Evolutionary conservation across 2,113 vertebrate species (phyloP).

Genomic region (Prunella himalayana): DNA sequence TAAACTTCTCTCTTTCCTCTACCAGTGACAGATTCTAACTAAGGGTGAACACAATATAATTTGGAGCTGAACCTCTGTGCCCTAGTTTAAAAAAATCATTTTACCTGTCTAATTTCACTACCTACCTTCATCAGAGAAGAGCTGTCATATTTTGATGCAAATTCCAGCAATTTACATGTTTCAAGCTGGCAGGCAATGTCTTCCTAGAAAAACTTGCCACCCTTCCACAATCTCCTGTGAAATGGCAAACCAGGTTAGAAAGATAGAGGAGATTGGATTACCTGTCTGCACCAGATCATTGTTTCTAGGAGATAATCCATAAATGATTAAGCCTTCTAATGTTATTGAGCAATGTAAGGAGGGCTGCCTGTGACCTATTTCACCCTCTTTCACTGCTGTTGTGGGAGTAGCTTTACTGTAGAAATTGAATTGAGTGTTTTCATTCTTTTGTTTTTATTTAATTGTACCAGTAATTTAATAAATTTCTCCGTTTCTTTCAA

Average conservation of each 20-base stretch:
- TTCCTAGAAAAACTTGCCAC: constrained; percentile 64
- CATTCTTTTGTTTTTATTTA: not conserved
- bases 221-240: constrained; percentile 60
- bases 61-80: not conserved
- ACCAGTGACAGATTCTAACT: not conserved
- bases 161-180: constrained; percentile 52
- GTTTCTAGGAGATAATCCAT: constrained; percentile 85
- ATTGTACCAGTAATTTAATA: not conserved
- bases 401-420: constrained; percentile 29
- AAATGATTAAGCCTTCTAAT: constrained; percentile 89
- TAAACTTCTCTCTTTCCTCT: not conserved
- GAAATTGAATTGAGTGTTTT: not conserved
- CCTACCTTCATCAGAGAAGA: constrained; percentile 57
- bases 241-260: constrained; percentile 57
- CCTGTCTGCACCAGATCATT: constrained; percentile 83
- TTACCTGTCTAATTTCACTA: constrained; percentile 14
- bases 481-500: not conserved
- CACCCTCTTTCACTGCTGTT: constrained; percentile 45
- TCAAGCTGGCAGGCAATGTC: constrained; percentile 19
- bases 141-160: constrained; percentile 52
- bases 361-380: constrained; percentile 68
- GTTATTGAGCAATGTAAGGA: constrained; percentile 74
- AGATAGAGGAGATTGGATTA: constrained; percentile 81
- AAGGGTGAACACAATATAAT: not conserved
- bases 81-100: not conserved